These are phyloP conservation scores for Bubo bubo DNA, from an alignment of 2,113 vertebrate genomes.

Conservation along the genomic window DNA sequence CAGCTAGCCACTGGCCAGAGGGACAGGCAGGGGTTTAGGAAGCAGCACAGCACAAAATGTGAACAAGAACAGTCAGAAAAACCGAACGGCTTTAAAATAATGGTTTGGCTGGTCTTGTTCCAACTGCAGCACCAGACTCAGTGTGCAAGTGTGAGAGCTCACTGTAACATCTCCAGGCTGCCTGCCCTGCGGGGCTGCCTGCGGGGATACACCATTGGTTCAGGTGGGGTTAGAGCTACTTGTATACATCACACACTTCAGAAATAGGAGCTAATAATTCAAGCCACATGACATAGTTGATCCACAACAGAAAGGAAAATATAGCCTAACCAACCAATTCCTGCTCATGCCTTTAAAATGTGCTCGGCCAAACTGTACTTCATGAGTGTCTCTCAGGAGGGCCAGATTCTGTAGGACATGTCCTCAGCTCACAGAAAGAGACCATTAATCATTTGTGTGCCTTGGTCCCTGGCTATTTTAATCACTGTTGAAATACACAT, in stretches of 20 bases:
- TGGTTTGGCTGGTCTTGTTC: neutral
- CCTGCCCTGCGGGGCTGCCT: neutral
- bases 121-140: neutral
- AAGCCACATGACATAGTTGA: neutral
- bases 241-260: neutral
- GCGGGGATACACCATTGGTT: neutral
- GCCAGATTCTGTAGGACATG: neutral
- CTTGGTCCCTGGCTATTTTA: slow-evolving; percentile 28
- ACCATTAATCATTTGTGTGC: slow-evolving; percentile 5
- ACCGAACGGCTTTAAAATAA: neutral
- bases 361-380: neutral
- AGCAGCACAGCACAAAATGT: neutral
- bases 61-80: neutral
- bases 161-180: accelerated
- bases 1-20: neutral
- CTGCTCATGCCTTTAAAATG: neutral
- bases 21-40: neutral
- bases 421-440: slow-evolving; percentile 1
- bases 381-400: neutral
- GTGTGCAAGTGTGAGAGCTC: accelerated
- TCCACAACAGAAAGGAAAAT: neutral
- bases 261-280: neutral
- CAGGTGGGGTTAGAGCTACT: neutral
- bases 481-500: slow-evolving; percentile 26
- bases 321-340: neutral